These are phyloP conservation scores for Drosophila eohydei DNA, from an alignment of 2,888 invertebrate species.

Conservation along the genomic window DNA sequence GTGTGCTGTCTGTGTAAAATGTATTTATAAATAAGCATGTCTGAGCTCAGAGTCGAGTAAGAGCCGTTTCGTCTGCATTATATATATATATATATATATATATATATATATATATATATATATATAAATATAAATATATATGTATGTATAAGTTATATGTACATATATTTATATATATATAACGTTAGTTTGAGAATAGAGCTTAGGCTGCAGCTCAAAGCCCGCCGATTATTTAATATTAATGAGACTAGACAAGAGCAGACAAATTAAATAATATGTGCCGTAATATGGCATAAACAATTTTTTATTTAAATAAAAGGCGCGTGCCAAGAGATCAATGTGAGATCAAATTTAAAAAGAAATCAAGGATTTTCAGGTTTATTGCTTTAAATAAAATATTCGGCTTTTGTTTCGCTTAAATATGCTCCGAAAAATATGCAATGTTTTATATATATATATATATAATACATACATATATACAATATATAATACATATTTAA, in stretches of 20 bases:
- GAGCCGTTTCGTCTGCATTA: slow-evolving; percentile 47
- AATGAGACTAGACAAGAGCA: background rate
- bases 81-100: background rate
- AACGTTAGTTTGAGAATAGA: background rate
- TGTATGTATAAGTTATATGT: background rate
- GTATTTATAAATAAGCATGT: slow-evolving; percentile 66
- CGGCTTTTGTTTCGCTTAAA: background rate
- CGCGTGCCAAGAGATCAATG: too few relatives aligned
- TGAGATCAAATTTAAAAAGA: too few relatives aligned
- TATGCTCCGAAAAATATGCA: background rate
- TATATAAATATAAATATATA: background rate
- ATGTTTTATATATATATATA: too few relatives aligned
- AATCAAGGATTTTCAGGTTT: too few relatives aligned
- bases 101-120: background rate
- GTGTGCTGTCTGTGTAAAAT: slow-evolving; percentile 12
- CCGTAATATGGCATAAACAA: background rate
- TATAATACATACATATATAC: too few relatives aligned
- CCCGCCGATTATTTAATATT: background rate
- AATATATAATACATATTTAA: background rate
- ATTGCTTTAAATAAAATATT: background rate
- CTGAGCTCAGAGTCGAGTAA: slow-evolving; percentile 48
- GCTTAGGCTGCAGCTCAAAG: background rate
- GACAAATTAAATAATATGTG: background rate
- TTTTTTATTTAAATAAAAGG: background rate
- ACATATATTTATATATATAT: background rate